Base-by-base conservation (phyloP, 92 coral and sea anemone genomes). In the Plumapathes pennacea region DNA sequence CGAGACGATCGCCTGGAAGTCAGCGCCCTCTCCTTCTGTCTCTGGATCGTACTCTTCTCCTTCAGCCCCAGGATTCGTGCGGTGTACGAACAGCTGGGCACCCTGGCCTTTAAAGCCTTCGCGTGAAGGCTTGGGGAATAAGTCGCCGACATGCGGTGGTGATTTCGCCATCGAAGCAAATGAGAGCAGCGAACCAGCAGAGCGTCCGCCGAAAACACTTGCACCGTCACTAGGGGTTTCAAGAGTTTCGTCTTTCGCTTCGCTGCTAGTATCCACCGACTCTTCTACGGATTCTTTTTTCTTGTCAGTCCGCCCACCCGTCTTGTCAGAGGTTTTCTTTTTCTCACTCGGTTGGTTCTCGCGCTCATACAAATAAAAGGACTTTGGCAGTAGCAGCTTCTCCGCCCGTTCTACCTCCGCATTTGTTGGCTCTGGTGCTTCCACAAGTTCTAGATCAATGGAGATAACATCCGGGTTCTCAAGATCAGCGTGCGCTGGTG, bases 101-200 rank as follows among this genome's bases (percentile, higher is more conserved):
- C 89, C 89, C 33, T 71, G 58, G 12, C 89, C 89, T 13, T 76
- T 50, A 55, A 83, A 83, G 17, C 75, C 64, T 38, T 61, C 41
- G 8, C 43, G 38, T 19, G 59, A 6, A 54, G 41, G 9, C 21
- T 40, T 43, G 5, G 43, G 20, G 14, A 69, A 68, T 27, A 52
- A 59, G 12, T 57, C 65, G 31, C 48, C 52, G 44, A 25, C 56
- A 14, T 30, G 24, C 11, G 63, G 50, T 20, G 71, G 24, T 20
- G 77, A 67, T n/a, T n/a, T n/a, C n/a, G n/a, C n/a, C 23, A 77
- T 48, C 13, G 61, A 62, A 21, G 78, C 56, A 61, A 83, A 83
- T 1, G 85, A 68, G 15, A 78, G 26, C 25, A 50, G 64, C 11
- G 81, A 48, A 19, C 47, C 32, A 6, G 70, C 32, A 27, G 64